These are phyloP conservation scores for Astyanax mexicanus DNA, from an alignment of 2,797 vertebrate genomes.

Conservation along the genomic window DNA sequence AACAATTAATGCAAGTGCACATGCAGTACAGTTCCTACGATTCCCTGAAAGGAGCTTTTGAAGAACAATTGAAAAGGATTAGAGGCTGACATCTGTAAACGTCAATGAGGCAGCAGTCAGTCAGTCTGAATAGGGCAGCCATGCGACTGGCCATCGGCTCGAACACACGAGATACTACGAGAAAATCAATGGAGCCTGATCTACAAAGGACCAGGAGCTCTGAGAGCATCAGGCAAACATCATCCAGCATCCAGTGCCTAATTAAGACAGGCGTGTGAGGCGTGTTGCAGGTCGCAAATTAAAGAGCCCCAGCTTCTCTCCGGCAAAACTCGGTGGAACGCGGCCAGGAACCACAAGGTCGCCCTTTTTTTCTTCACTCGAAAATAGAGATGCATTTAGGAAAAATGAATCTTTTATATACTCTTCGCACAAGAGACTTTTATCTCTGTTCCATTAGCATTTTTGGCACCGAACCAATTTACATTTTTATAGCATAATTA, in stretches of 20 bases:
- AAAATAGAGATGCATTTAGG: slow-evolving; percentile 69
- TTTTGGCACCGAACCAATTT: slow-evolving; percentile 81
- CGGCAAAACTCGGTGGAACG: slow-evolving; percentile 53
- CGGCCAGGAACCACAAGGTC: slow-evolving; percentile 58
- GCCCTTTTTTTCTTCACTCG: slow-evolving; percentile 51
- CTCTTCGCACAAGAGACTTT: slow-evolving; percentile 78
- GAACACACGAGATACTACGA: slow-evolving; percentile 54
- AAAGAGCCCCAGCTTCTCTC: slow-evolving; percentile 56
- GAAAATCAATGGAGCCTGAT: slow-evolving; percentile 54
- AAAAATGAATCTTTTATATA: slow-evolving; percentile 79
- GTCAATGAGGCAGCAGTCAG: slow-evolving; percentile 1
- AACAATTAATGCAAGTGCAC: neutral
- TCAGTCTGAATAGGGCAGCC: slow-evolving; percentile 42
- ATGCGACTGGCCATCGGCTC: slow-evolving; percentile 54
- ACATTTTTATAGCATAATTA: slow-evolving; percentile 88
- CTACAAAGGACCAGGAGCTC: slow-evolving; percentile 52
- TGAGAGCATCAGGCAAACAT: slow-evolving; percentile 42
- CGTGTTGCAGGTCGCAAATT: slow-evolving; percentile 54
- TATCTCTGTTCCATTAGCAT: slow-evolving; percentile 83
- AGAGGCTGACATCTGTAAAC: neutral
- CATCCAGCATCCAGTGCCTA: slow-evolving; percentile 57
- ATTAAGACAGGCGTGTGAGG: slow-evolving; percentile 59
- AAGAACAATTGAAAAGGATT: slow-evolving; percentile 10
- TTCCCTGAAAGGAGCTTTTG: neutral
- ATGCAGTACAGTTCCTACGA: neutral